Conservation (phyloP, 1,140 invertebrate genomes). For the Drosophila varians region DNA sequence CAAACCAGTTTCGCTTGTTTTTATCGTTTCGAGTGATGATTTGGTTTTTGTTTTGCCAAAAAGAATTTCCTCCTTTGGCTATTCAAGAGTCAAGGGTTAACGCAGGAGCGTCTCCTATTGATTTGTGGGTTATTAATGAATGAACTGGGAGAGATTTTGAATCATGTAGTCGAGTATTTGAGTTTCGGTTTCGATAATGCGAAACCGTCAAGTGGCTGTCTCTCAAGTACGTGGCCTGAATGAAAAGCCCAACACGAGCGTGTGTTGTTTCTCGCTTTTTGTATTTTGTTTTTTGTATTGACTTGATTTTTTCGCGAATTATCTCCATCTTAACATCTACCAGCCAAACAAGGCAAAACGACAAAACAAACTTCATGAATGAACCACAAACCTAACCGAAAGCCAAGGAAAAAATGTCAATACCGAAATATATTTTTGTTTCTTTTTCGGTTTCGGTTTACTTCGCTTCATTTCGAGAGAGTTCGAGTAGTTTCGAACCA, state of each 20-base stretch:
- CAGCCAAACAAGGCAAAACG: slow-evolving; percentile 19
- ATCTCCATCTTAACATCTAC: slow-evolving; percentile 69
- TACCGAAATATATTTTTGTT: slow-evolving; percentile 28
- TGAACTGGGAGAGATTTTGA: too few species aligned
- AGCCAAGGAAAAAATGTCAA: slow-evolving; percentile 44
- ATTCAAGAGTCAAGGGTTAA: too few species aligned
- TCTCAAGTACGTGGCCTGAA: slow-evolving; percentile 71
- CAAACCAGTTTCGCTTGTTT: slow-evolving; percentile 65
- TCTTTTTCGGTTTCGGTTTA: slow-evolving; percentile 15
- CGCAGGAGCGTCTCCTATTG: too few species aligned
- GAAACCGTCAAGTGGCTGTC: slow-evolving; percentile 39
- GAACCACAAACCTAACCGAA: slow-evolving; percentile 30
- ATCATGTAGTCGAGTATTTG: too few species aligned
- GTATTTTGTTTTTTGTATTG: neutral
- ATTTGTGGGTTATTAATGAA: too few species aligned
- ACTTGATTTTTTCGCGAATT: slow-evolving; percentile 58
- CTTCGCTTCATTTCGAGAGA: slow-evolving; percentile 9
- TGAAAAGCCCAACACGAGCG: slow-evolving; percentile 46
- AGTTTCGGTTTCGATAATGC: slow-evolving; percentile 43
- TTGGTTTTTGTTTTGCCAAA: slow-evolving; percentile 35
- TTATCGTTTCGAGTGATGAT: slow-evolving; percentile 16
- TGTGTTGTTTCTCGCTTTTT: slow-evolving; percentile 9
- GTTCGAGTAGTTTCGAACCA: slow-evolving; percentile 13
- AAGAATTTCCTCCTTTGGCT: slow-evolving; percentile 68
- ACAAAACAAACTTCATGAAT: slow-evolving; percentile 71